phyloP scores from a whole-genome alignment of 2,113 vertebrate genomes.

The Epinephelus cyanopodus region DNA sequence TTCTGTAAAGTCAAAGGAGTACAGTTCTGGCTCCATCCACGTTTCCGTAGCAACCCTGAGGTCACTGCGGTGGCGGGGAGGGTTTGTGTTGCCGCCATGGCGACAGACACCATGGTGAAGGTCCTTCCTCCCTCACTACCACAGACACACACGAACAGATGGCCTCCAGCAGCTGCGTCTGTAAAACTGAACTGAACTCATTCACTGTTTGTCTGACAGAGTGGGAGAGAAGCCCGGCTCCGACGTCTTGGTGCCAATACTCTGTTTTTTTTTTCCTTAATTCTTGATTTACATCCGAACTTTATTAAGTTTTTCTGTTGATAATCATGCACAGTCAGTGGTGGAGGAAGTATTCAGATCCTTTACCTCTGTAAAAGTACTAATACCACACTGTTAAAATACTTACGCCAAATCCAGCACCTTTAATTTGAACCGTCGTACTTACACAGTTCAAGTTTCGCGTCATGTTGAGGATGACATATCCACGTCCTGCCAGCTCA shows the following conservation, averaged over 20 bases:
- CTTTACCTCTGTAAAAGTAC: too few species aligned
- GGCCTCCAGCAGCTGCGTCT: background rate
- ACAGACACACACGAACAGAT: background rate
- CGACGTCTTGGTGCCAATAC: background rate
- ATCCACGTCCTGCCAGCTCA: slow-evolving; percentile 90
- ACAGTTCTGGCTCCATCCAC: background rate
- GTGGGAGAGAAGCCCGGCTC: slow-evolving; percentile 2
- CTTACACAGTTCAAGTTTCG: slow-evolving; percentile 96
- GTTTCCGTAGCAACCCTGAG: slow-evolving; percentile 3
- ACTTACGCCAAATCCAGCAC: too few species aligned
- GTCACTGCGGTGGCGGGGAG: background rate
- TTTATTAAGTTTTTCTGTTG: background rate
- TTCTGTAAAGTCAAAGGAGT: background rate
- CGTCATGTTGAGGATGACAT: slow-evolving; percentile 93
- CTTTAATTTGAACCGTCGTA: slow-evolving; percentile 42
- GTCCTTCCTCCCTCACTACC: background rate
- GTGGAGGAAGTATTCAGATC: too few species aligned
- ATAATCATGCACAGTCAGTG: background rate
- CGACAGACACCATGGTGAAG: slow-evolving; percentile 1
- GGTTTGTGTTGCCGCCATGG: slow-evolving; percentile 24
- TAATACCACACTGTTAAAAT: too few species aligned
- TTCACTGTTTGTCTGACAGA: background rate
- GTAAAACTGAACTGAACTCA: background rate
- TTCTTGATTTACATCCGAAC: background rate
- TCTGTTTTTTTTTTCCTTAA: background rate